Evolutionary conservation across 2,797 vertebrate genomes (phyloP).

Genomic region (Brachymystax lenok): DNA sequence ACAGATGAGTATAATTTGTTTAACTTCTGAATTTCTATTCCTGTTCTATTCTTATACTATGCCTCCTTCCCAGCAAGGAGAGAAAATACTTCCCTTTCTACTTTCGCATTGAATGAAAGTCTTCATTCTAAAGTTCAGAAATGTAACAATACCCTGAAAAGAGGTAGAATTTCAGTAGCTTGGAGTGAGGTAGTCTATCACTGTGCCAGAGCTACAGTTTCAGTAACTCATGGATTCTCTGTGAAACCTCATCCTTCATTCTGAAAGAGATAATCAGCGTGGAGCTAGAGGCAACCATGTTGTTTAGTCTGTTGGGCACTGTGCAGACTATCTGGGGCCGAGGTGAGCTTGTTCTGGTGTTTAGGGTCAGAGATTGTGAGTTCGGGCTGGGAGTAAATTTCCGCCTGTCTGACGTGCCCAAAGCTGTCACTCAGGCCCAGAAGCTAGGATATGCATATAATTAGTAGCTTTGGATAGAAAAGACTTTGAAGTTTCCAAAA

Average conservation of each 20-base stretch:
- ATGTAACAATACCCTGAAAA: not conserved
- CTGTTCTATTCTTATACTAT: not conserved
- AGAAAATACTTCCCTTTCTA: not conserved
- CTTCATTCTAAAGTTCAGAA: not conserved
- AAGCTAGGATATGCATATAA: too few species aligned
- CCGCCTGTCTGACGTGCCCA: too few species aligned
- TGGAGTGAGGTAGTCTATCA: not conserved
- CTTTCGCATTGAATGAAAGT: not conserved
- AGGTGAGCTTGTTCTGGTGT: not conserved
- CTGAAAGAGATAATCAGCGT: not conserved
- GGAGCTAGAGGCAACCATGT: not conserved
- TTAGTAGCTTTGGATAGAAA: too few species aligned
- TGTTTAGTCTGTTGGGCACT: not conserved
- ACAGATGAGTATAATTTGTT: not conserved
- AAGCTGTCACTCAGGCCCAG: too few species aligned
- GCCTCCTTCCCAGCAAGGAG: not conserved
- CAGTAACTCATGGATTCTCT: slow-evolving; percentile 13
- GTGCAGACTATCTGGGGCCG: not conserved
- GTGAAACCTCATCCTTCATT: slow-evolving; percentile 44
- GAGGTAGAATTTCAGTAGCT: slow-evolving; percentile 44
- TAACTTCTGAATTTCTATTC: not conserved
- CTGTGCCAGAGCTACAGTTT: slow-evolving; percentile 40
- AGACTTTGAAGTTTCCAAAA: too few species aligned
- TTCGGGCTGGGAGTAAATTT: too few species aligned
- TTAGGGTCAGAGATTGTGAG: too few species aligned